Evolutionary conservation across 2,797 vertebrate species (phyloP), one percentile per base, ranked within the genome.

Genomic region (Lacerta agilis): DNA sequence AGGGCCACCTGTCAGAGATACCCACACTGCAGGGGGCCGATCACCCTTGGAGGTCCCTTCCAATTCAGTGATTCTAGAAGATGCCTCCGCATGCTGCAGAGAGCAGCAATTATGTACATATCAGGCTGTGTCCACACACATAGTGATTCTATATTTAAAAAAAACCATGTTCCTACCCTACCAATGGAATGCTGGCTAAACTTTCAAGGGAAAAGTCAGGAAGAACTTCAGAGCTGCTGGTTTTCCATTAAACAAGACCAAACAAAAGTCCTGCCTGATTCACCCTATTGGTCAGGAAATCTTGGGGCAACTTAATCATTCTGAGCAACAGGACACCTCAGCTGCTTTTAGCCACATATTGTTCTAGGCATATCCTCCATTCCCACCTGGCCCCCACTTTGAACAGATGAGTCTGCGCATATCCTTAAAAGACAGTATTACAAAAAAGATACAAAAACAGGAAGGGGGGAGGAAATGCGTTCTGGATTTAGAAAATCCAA

Each of bases 341-440:
- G 91, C 92, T 82, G 91, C 79, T 91, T 73, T 72, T 73, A 23
- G 61, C 67, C 33, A 61, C 33, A 7, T 13, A 8, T 20, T 67
- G 89, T 79, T 76, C 85, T 87, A 88, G 87, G 89, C 88, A 55
- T 93, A 87, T 94, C 93, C 89, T 87, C 80, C 83, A 82, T 71
- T 36, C 75, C 88, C n/a, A 61, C 38, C 88, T 97, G 97, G 97
- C 85, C 98, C 98, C 97, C 97, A 97, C 97, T 98, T 98, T 97
- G 82, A 95, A 91, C 49, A 73, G 81, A 90, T 97, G 97, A 92
- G 95, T 95, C 97, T 97, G 95, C 97, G 69, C 94, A 94, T 96
- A 96, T 97, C 97, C 97, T 98, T 97, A 98, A 95, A 96, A 97
- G 96, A 97, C 98, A 99, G 98, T 99, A 98, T 99, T 98, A 98